Evolutionary conservation across 2,797 vertebrate genomes (phyloP), one percentile per base, ranked within the genome.

Genomic region (Sebastes itinus): DNA sequence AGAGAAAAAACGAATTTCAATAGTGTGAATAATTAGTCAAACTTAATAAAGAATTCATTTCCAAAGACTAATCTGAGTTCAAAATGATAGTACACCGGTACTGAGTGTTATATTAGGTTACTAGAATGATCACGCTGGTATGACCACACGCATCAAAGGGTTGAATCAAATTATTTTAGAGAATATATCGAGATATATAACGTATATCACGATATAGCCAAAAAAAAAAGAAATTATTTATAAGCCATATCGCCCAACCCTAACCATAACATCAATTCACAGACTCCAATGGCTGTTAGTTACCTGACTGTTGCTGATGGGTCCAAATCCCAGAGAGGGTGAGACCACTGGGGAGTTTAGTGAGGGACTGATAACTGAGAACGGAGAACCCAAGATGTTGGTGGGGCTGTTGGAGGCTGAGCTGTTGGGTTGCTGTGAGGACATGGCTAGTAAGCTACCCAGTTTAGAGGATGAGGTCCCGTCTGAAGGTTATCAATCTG

Each of bases 221-320:
- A 46, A 46, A 46, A 46, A 46, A 7, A 46, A 46, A 46, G 3
- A 46, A 18, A 46, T 46, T 46, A 18, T 46, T 46, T 46, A 46
- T 18, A 46, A 46, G 42, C 16, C 42, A 46, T 18, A 46, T 46
- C 6, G 16, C 42, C 42, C 42, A 46, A 18, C 42, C 42, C 42
- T 46, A 46, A 72, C 8, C 9, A 12, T 49, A 7, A 76, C 35
- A 55, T 62, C 4, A 55, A 33, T 69, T 58, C 13, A 72, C 4
- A 72, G 35, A 52, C 6, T 33, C 12, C 6, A 13, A 27, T 28
- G 20, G 9, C 5, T 10, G 22, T 28, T 7, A 49, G 78, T 92
- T 92, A 98, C 97, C 95, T 97, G 97, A 82, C 95, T 96, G 91
- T 95, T 97, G 94, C 96, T 97, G 91, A 98, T 96, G 28, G 97